Conservation (phyloP, 2,113 vertebrate genomes). For the Gallinago paraguaiae region DNA sequence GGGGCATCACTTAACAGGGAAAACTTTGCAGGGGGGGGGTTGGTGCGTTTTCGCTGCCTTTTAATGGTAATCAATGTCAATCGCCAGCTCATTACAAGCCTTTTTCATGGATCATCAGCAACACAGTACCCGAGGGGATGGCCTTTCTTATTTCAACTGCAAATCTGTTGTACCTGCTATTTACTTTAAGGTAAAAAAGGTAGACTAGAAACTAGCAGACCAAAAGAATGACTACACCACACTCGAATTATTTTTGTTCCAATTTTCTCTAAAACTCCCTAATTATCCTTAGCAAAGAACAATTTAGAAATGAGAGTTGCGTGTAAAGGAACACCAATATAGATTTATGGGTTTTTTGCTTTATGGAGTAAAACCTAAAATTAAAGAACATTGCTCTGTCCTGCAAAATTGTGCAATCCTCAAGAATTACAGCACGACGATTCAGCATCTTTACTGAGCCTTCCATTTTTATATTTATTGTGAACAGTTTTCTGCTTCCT, state of each 20-base stretch:
- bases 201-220: background rate
- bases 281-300: background rate
- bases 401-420: background rate
- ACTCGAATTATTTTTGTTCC: background rate
- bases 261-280: background rate
- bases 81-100: slow-evolving; percentile 34
- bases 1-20: rapidly evolving
- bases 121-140: background rate
- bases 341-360: rapidly evolving
- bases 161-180: background rate
- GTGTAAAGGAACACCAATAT: background rate
- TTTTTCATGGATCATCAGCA: slow-evolving; percentile 47
- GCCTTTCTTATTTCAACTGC: background rate
- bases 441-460: background rate
- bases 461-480: background rate
- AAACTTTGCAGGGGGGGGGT: background rate
- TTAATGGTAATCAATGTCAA: slow-evolving; percentile 60
- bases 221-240: background rate
- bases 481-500: background rate
- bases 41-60: background rate
- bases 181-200: slow-evolving; percentile 2
- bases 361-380: background rate
- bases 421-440: background rate
- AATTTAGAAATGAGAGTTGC: background rate
- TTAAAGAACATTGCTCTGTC: background rate